Base-by-base conservation (phyloP, 2,888 invertebrate genomes). In the Drosophila anceps region DNA sequence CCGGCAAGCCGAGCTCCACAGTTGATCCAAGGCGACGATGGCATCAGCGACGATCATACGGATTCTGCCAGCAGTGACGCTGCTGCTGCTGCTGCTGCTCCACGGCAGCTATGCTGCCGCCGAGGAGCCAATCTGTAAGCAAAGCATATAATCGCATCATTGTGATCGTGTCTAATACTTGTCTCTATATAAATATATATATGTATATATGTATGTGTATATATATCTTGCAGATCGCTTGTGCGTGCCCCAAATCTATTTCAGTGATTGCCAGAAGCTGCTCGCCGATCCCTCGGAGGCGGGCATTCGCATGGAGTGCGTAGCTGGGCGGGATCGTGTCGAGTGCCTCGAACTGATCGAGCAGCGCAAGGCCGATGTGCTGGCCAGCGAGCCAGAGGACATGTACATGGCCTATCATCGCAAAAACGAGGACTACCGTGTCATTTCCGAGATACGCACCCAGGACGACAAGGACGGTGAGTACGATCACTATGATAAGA, bases 321-420 rank as follows among this genome's bases (percentile, higher is more conserved):
- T 96, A 15, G 92, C 95, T 1, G 96, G 96, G 1, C 94, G 96
- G 84, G 96, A 96, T 93, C 95, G 96, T 4, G 83, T 92, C 57
- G 92, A 92, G 37, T 98, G 98, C 89, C 94, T 98, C 84, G 94
- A 95, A 69, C 95, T 95, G 91, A 95, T 98, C 10, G 95, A 96
- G 74, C 94, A 95, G 79, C 95, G 96, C 29, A 95, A 96, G 88
- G 98, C 97, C 0, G 98, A 98, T 92, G 94, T 98, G 64, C 95
- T 96, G 31, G 95, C 96, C 9, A 95, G 96, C 2, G 97, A 98
- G 90, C 97, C 98, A 4, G 97, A 97, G 87, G 97, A 97, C 88
- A 96, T 97, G 95, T 98, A 97, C 91, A 95, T 98, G 48, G 97
- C 97, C 1, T 94, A 95, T 48, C 95, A 95, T 79, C 94, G 95